Conservation (phyloP, 2,888 invertebrate species). For the Asteroscopus sphinx region DNA sequence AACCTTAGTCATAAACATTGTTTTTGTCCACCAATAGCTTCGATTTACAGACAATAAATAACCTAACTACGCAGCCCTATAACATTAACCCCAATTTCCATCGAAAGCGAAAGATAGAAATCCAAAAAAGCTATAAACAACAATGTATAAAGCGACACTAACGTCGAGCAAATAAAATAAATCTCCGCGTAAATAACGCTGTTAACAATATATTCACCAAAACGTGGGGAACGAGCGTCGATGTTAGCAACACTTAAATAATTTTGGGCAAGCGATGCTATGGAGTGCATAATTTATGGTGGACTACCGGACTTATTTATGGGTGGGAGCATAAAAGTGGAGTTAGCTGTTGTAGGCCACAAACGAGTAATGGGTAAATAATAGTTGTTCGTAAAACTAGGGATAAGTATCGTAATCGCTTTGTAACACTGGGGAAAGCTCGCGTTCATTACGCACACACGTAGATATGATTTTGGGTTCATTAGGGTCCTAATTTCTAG, state of each 20-base stretch:
- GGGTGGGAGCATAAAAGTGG: slow-evolving; percentile 45
- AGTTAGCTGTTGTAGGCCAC: slow-evolving; percentile 39
- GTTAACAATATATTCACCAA: slow-evolving; percentile 78
- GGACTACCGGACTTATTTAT: slow-evolving; percentile 55
- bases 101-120: slow-evolving; percentile 47
- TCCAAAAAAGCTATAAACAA: slow-evolving; percentile 54
- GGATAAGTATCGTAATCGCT: slow-evolving; percentile 23
- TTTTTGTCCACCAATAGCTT: slow-evolving; percentile 18
- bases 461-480: background rate
- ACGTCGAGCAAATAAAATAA: slow-evolving; percentile 73
- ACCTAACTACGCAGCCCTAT: slow-evolving; percentile 6
- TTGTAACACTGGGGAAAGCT: background rate
- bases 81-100: slow-evolving; percentile 49
- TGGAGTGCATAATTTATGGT: slow-evolving; percentile 64
- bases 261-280: slow-evolving; percentile 67
- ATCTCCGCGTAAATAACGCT: slow-evolving; percentile 78
- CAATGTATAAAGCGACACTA: slow-evolving; percentile 56
- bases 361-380: slow-evolving; percentile 34
- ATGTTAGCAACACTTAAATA: slow-evolving; percentile 78
- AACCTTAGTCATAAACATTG: background rate
- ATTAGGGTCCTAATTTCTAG: no score
- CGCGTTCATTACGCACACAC: slow-evolving; percentile 10
- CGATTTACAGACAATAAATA: slow-evolving; percentile 29
- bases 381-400: slow-evolving; percentile 36
- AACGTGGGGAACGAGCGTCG: slow-evolving; percentile 71